Conservation (phyloP, 2,113 vertebrate genomes). For the Fregetta grallaria region DNA sequence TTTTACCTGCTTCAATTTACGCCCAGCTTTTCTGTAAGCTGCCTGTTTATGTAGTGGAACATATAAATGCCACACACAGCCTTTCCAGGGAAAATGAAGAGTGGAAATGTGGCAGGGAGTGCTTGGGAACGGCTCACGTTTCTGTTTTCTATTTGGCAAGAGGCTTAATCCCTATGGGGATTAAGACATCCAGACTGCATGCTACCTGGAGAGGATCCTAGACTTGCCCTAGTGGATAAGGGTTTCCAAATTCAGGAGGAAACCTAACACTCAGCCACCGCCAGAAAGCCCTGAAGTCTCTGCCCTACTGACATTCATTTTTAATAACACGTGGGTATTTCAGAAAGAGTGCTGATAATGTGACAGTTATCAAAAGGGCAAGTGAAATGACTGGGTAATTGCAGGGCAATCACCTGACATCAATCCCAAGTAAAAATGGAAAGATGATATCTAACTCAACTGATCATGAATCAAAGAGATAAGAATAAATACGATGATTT, state of each 20-base stretch:
- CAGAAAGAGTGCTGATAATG: not conserved
- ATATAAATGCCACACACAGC: not conserved
- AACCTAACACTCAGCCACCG: not conserved
- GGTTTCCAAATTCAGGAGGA: not conserved
- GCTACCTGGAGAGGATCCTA: not conserved
- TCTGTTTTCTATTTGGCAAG: not conserved
- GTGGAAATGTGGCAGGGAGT: not conserved
- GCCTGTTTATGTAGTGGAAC: not conserved
- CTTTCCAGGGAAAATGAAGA: not conserved
- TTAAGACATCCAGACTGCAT: accelerated
- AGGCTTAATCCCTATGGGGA: not conserved
- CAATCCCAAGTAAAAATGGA: slow-evolving; percentile 20
- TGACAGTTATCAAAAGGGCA: not conserved
- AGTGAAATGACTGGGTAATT: slow-evolving; percentile 38
- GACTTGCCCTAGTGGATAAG: not conserved
- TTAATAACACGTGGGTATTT: not conserved
- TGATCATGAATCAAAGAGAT: slow-evolving; percentile 36
- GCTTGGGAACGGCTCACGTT: not conserved
- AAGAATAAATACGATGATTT: slow-evolving; percentile 18
- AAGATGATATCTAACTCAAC: slow-evolving; percentile 31
- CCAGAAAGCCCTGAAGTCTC: not conserved
- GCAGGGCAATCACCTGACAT: slow-evolving; percentile 42
- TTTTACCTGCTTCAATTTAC: not conserved
- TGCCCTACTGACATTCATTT: not conserved
- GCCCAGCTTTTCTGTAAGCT: not conserved